phyloP scores from a whole-genome alignment of 2,113 vertebrate genomes.

The Jaculus jaculus region DNA sequence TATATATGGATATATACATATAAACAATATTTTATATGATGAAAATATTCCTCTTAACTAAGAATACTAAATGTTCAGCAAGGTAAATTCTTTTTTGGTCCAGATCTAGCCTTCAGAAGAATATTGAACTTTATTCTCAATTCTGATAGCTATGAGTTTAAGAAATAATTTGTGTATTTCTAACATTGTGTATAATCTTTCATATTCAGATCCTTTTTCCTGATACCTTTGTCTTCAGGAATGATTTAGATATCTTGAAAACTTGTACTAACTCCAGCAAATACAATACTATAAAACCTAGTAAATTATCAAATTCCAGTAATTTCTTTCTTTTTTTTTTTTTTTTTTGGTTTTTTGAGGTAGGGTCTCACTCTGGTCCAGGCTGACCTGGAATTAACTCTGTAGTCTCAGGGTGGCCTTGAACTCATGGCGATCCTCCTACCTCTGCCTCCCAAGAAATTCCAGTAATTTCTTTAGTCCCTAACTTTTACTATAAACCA shows the following conservation, averaged over 20 bases:
- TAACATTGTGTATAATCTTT: background rate
- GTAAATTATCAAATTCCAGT: background rate
- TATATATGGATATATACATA: background rate
- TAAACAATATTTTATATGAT: background rate
- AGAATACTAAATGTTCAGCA: background rate
- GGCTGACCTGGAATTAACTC: no score
- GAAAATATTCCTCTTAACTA: background rate
- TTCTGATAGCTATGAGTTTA: background rate
- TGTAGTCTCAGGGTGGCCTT: no score
- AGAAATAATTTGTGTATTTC: background rate
- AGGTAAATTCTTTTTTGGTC: background rate
- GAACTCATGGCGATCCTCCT: no score
- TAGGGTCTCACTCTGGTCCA: no score
- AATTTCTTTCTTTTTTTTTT: no score
- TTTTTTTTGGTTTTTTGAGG: no score
- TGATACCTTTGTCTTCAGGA: background rate
- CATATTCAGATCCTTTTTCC: background rate
- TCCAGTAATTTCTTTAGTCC: background rate
- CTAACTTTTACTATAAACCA: background rate
- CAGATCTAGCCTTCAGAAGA: background rate
- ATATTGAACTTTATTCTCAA: background rate
- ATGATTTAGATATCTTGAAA: background rate
- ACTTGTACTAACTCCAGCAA: background rate
- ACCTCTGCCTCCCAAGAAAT: no score
- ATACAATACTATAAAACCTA: background rate